phyloP scores from a whole-genome alignment of 2,113 vertebrate genomes.

The Lontra canadensis region DNA sequence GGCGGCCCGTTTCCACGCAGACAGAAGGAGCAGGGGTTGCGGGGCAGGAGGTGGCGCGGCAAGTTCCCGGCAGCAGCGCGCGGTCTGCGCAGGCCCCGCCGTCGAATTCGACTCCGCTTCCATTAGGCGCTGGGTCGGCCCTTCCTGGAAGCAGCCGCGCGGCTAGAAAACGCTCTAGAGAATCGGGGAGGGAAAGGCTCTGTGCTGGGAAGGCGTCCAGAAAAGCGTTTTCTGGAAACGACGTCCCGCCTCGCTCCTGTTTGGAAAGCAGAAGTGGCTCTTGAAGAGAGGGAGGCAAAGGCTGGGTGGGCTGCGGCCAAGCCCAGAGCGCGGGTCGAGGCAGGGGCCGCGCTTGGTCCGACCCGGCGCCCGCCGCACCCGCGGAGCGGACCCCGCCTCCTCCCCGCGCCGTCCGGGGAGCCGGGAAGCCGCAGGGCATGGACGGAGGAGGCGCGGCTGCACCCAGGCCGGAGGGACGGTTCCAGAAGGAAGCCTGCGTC shows the following conservation, averaged over 20 bases:
- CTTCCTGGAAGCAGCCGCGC: background rate
- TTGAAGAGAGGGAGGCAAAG: background rate
- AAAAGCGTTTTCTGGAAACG: conserved; percentile 12
- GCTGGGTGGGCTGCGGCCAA: rapidly evolving
- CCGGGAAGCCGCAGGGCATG: no score
- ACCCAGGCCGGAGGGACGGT: rapidly evolving
- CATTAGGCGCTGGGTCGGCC: rapidly evolving
- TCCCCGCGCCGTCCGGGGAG: rapidly evolving
- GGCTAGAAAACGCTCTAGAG: background rate
- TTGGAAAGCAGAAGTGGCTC: conserved; percentile 3
- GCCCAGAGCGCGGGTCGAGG: background rate
- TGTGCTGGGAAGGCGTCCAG: background rate
- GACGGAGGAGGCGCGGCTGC: rapidly evolving
- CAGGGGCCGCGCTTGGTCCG: no score
- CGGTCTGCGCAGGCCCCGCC: background rate
- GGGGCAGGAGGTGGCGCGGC: background rate
- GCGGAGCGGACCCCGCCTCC: rapidly evolving
- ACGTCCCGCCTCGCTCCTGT: background rate
- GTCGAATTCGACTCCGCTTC: background rate
- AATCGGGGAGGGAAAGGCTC: background rate
- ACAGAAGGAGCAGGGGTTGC: background rate
- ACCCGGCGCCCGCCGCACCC: background rate
- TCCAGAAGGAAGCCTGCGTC: rapidly evolving
- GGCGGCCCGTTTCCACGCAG: background rate
- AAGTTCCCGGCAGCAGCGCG: background rate